Evolutionary conservation across 1,140 invertebrate species (phyloP), one percentile per base, ranked within the genome.

Genomic region (Wasmannia auropunctata): DNA sequence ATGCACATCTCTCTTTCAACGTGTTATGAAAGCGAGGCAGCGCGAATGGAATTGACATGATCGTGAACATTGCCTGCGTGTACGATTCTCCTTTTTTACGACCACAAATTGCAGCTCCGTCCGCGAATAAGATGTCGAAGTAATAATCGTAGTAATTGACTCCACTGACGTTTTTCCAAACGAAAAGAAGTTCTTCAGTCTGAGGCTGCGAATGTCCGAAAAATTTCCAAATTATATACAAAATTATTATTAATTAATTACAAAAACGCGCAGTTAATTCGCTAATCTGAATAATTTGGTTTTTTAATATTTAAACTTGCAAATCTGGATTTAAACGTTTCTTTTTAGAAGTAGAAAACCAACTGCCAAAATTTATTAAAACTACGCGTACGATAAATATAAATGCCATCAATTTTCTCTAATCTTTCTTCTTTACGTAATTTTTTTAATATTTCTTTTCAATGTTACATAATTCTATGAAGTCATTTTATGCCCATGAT

Each of bases 1-100:
- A 54, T 54, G 76, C 14, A 54, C n/a, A 37, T 81, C 56, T 54
- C 56, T 81, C 77, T 54, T 70, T 81, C 77, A 28, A 11, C 63
- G 31, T 43, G 14, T 5, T 31, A 31, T 65, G 31, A 79, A 65
- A 65, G 31, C 63, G 28, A 65, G 31, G 22, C 37, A 14, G 46
- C 14, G 22, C 14, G 54, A 31, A n/a, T 43, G 22, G n/a, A 60
- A 60, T 37, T 58, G 37, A 22, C 56, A 60, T 22, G 72, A 58
- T 28, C 54, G 51, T 16, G 31, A 37, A 28, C 25, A 16, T 60
- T n/a, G 31, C 31, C 19, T 16, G 69, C 16, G 51, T 25, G 34
- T 54, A n/a, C 19, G 25, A 4, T 75, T 58, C n/a, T 54, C 31
- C 16, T 65, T 79, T 60, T 77, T 77, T 43, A 62, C 40, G 19